A percentile compares a stretch with the other conserved stretches of the same genome.
These are phyloP conservation scores for Morus bassanus DNA, from an alignment of 2,797 vertebrate species.

Conservation along the genomic window DNA sequence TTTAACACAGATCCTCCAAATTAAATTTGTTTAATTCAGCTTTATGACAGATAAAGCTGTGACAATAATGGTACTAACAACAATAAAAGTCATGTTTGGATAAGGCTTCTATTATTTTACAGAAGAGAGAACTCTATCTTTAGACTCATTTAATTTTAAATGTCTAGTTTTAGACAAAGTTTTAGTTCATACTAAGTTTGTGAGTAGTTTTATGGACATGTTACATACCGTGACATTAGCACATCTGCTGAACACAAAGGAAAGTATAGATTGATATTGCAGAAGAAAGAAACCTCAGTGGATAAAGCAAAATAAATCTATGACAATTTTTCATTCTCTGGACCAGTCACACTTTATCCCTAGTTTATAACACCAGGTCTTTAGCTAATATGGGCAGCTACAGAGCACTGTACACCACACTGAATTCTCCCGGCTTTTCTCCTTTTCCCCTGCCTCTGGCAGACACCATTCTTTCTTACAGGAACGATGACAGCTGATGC, in stretches of 20 bases:
- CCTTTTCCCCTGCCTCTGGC: background rate
- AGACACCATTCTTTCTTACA: background rate
- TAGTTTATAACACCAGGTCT: background rate
- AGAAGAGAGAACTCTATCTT: background rate
- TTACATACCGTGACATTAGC: background rate
- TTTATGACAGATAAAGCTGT: background rate
- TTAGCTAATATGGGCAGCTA: background rate
- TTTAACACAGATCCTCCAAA: constrained; percentile 2
- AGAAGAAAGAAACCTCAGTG: background rate
- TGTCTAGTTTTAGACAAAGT: constrained; percentile 30
- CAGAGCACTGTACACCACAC: background rate
- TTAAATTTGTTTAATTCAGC: background rate
- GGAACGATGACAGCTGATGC: constrained; percentile 17
- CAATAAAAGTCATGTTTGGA: background rate
- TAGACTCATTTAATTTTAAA: background rate
- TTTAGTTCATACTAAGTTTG: constrained; percentile 28
- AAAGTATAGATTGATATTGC: background rate
- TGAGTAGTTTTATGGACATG: constrained; percentile 25
- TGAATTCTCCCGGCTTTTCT: background rate
- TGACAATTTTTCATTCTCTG: background rate
- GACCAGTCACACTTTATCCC: background rate
- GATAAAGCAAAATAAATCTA: background rate
- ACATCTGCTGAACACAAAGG: constrained; percentile 13
- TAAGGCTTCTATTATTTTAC: background rate
- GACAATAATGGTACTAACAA: background rate